A percentile compares a stretch with the other conserved stretches of the same genome.
Evolutionary conservation across 1,140 invertebrate genomes (phyloP).

Genomic region (Helicoverpa armigera): DNA sequence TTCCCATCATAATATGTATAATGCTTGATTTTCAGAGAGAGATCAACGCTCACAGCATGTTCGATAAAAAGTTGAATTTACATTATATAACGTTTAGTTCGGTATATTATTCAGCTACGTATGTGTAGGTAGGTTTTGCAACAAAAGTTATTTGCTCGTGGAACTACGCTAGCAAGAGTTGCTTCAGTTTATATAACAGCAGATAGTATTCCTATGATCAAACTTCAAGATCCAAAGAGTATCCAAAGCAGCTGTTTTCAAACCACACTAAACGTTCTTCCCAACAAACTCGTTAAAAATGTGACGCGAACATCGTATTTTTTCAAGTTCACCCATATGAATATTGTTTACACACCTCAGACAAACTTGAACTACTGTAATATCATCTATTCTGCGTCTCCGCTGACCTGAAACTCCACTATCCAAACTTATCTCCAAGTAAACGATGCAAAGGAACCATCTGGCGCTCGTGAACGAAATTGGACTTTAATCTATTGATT

Average conservation of each 20-base stretch:
- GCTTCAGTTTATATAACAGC: not conserved
- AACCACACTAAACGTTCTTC: not conserved
- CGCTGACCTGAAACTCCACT: slow-evolving; percentile 77
- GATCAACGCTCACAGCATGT: no score
- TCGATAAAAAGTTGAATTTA: no score
- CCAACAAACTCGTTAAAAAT: slow-evolving; percentile 10
- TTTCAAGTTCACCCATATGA: not conserved
- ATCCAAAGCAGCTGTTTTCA: not conserved
- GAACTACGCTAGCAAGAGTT: not conserved
- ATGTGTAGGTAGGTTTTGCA: no score
- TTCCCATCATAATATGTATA: no score
- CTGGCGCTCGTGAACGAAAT: slow-evolving; percentile 39
- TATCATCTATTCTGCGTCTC: slow-evolving; percentile 34
- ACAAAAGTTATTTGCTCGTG: no score
- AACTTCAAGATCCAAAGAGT: not conserved
- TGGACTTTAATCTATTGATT: slow-evolving; percentile 34
- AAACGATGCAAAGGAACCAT: slow-evolving; percentile 64
- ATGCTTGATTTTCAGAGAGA: no score
- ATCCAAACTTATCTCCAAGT: slow-evolving; percentile 77
- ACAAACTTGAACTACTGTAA: slow-evolving; percentile 40
- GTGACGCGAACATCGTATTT: not conserved
- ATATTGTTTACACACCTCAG: slow-evolving; percentile 15
- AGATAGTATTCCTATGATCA: not conserved
- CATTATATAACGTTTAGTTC: no score
- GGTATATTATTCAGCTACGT: no score